Evolutionary conservation across 2,797 vertebrate species (phyloP).

Genomic region (Lerista edwardsae): DNA sequence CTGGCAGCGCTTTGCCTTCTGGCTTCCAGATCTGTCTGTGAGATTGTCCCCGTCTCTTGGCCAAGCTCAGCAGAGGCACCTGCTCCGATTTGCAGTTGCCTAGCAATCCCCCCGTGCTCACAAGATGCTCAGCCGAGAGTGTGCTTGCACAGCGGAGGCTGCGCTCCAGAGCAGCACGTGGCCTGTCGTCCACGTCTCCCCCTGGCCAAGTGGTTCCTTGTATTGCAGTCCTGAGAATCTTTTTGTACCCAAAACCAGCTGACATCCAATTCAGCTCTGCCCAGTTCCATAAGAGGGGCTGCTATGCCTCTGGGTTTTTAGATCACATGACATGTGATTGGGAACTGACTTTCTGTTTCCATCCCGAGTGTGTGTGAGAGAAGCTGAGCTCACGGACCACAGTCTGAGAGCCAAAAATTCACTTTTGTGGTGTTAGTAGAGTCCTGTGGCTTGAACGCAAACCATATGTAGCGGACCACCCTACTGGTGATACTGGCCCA

Average conservation of each 20-base stretch:
- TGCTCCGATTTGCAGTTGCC: background rate
- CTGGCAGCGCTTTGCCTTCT: background rate
- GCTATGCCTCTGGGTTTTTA: background rate
- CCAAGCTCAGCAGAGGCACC: background rate
- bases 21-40: background rate
- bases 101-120: background rate
- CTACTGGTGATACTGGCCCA: no score
- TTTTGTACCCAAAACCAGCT: background rate
- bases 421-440: no score
- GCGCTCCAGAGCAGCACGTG: background rate
- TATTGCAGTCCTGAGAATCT: background rate
- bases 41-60: background rate
- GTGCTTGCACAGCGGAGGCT: background rate
- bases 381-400: background rate
- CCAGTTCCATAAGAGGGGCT: background rate
- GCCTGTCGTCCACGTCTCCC: background rate
- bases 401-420: background rate
- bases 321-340: background rate
- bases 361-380: background rate
- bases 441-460: background rate
- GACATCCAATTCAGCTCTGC: no score
- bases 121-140: background rate
- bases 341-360: background rate
- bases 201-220: background rate
- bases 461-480: background rate